These are phyloP conservation scores for Mastomys coucha DNA, from an alignment of 2,113 vertebrate species.

Conservation along the genomic window DNA sequence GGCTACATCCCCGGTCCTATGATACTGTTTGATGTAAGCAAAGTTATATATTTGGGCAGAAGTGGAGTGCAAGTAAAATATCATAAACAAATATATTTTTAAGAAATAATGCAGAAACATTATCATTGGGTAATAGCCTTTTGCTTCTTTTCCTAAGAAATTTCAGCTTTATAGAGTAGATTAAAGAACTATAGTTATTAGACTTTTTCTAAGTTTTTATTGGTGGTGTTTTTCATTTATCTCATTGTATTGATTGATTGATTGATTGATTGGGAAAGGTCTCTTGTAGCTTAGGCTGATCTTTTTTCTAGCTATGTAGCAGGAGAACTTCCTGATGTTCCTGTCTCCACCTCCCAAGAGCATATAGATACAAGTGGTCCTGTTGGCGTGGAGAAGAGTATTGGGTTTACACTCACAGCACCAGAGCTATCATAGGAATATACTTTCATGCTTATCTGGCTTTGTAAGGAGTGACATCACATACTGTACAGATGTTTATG, in stretches of 20 bases:
- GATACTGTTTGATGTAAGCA: neutral
- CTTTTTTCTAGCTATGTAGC: neutral
- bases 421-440: neutral
- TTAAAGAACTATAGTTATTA: neutral
- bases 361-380: neutral
- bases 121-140: constrained; percentile 44
- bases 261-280: too few species aligned
- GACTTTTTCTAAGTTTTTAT: neutral
- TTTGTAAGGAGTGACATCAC: neutral
- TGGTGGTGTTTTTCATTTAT: neutral
- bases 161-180: too few species aligned
- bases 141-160: too few species aligned
- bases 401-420: constrained; percentile 43
- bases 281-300: neutral
- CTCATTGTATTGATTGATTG: neutral
- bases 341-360: neutral
- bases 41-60: constrained; percentile 33
- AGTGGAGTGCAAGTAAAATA: neutral
- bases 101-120: constrained; percentile 18
- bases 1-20: neutral
- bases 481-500: neutral
- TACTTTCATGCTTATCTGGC: neutral
- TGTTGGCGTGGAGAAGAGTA: neutral
- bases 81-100: constrained; percentile 38
- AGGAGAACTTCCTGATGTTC: too few species aligned